Evolutionary conservation across 2,888 invertebrate genomes (phyloP), one percentile per base, ranked within the genome.

Genomic region (Phragmatobia fuliginosa): DNA sequence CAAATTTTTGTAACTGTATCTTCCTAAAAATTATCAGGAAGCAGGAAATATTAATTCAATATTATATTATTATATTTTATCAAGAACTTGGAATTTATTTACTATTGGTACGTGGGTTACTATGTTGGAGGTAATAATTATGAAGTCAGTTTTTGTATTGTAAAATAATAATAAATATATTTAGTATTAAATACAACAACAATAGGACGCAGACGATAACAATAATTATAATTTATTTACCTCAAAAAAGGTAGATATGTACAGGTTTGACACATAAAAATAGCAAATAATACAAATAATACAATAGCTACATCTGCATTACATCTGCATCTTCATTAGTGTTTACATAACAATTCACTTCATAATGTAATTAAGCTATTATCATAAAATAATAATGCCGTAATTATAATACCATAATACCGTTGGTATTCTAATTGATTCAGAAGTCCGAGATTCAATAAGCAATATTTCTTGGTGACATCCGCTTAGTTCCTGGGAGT

Each of bases 381-480:
- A 64, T 25, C 0, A 36, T 52, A 52, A 64, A 64, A n/a, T n/a
- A n/a, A n/a, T n/a, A n/a, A n/a, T n/a, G n/a, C n/a, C n/a, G n/a
- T n/a, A n/a, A n/a, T n/a, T n/a, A n/a, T n/a, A n/a, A n/a, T n/a
- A n/a, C n/a, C n/a, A n/a, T n/a, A n/a, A n/a, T n/a, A n/a, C n/a
- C n/a, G n/a, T n/a, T 36, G n/a, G 21, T 52, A 64, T 25, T 52
- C 64, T 32, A 52, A 25, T 10, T n/a, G 58, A 65, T 56, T 56
- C 38, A 11, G 28, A 56, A 38, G 38, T 28, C 21, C 38, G 65
- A 65, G 56, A 65, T 65, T 65, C 65, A 36, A 38, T 33, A 21
- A 5, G 41, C 41, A 21, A 6, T n/a, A n/a, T 32, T 10, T 18
- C 49, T 18, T 25, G 18, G 28, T 8, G 21, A 56, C 11, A 33